Evolutionary conservation across 2,888 invertebrate species (phyloP), one percentile per base, ranked within the genome.

Genomic region (Agrilus cyanescens): DNA sequence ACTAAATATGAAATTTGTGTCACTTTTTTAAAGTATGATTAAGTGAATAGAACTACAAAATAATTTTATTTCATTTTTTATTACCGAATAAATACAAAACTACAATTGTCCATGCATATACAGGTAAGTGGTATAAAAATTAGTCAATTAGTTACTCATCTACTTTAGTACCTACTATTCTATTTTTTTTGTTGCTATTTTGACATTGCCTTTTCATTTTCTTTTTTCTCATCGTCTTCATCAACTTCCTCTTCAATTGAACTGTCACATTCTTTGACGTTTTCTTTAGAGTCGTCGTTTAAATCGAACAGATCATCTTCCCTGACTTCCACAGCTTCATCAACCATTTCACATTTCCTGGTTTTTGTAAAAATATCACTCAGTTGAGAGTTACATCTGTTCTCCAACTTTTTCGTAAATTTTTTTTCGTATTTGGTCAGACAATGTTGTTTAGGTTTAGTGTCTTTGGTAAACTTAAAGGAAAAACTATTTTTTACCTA

Each of bases 281-380:
- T 8, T 25, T 25, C 10, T 25, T 25, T 25, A 10, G 10, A 25
- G 10, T 25, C 10, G 10, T 25, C 10, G 10, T 25, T 25, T 25
- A 25, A 25, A 25, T 25, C 56, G 44, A 46, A 47, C 12, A 66
- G 60, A 38, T 67, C 65, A 43, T 69, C 68, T 6, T 66, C 49
- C 43, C 66, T 58, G 5, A 68, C 68, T 47, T 61, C 60, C 32
- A 58, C 54, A 2, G 61, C 68, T 46, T 71, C 70, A 45, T 71
- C 70, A 46, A 69, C 71, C 38, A 69, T 68, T 34, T 70, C 68
- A 33, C 64, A 62, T 7, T 65, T 53, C 2, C 61, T 56, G 2
- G 63, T 58, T 2, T 61, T 67, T 30, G 62, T 63, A 46, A 64
- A 66, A 13, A 60, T 58, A 33, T 54, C 38, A 32, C 57, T 56